Percentiles rank a stretch among this genome's conserved stretches.
These are phyloP conservation scores for Macrophya annulata DNA, from an alignment of 2,888 invertebrate genomes.

Conservation along the genomic window DNA sequence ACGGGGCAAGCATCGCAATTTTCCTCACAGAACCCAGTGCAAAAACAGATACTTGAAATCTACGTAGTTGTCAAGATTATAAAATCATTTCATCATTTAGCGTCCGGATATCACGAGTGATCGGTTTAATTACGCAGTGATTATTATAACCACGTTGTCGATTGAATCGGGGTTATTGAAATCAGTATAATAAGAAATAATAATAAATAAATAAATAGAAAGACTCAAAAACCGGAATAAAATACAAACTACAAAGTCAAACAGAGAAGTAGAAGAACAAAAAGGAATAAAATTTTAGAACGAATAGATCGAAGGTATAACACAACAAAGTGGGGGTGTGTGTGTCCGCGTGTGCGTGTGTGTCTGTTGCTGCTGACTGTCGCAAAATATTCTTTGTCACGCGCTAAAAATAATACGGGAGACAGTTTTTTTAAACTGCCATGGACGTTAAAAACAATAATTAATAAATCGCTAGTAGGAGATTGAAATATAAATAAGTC, in stretches of 20 bases:
- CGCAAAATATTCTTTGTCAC: slow-evolving; percentile 63
- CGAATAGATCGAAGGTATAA: slow-evolving; percentile 36
- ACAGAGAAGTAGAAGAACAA: not conserved
- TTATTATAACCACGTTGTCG: not conserved
- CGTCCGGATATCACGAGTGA: not conserved
- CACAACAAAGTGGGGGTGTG: slow-evolving; percentile 49
- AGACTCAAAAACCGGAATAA: not conserved
- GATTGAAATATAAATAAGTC: not conserved
- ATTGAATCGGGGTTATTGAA: not conserved
- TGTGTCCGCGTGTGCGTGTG: slow-evolving; percentile 10
- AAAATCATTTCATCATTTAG: slow-evolving; percentile 5
- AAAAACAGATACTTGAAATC: not conserved
- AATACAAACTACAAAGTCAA: not conserved
- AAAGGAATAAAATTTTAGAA: not conserved
- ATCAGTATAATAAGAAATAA: not conserved
- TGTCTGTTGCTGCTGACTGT: slow-evolving; percentile 21
- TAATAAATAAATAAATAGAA: not conserved
- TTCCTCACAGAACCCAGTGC: not conserved
- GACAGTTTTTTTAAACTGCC: slow-evolving; percentile 63
- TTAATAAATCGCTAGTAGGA: slow-evolving; percentile 22
- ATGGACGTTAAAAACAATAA: slow-evolving; percentile 67
- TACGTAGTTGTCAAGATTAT: slow-evolving; percentile 26
- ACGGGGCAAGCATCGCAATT: slow-evolving; percentile 47
- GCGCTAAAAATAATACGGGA: slow-evolving; percentile 69
- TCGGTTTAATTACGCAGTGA: slow-evolving; percentile 8